Evolutionary conservation across 2,797 vertebrate genomes (phyloP), one percentile per base, ranked within the genome.

Genomic region (Sebastes minor): DNA sequence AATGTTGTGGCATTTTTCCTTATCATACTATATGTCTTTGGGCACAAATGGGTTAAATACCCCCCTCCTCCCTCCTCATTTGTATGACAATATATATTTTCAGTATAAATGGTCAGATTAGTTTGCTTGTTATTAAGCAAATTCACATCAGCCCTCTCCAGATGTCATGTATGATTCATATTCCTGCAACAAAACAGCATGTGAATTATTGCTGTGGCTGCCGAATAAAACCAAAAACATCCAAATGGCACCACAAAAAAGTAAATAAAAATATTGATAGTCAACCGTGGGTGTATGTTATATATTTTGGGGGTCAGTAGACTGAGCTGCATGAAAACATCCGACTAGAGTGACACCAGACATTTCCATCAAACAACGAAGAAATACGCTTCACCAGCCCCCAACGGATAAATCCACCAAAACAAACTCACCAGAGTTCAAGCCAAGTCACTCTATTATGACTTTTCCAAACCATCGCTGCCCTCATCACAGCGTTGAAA

Each of bases 341-440:
- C 27, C 66, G 70, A 65, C 32, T 12, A 28, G 46, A 38, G 25
- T 81, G 78, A 67, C 81, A 78, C 78, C 81, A 80, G 82, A 78
- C 55, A 32, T 88, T 77, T 81, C 70, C 81, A 88, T 81, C 76
- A 22, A 74, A 80, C 69, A 78, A 38, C 56, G 3, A 66, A 80
- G 65, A 88, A 86, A 72, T 60, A 64, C 42, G 52, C 69, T 70
- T 67, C 20, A 76, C 70, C 61, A 70, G 76, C 68, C 73, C 81
- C 83, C 71, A 62, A 55, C 35, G 76, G 67, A 63, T 66, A 72
- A 84, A 81, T 75, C 71, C 76, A 73, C 80, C 75, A 75, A 83
- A 81, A 90, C 76, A 85, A 91, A 87, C 74, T 70, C 68, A 57
- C 11, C 69, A 78, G 55, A 87, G 82, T 80, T 85, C 56, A 64